Evolutionary conservation across 2,113 vertebrate species (phyloP), one percentile per base, ranked within the genome.

Genomic region (Elaphurus davidianus): DNA sequence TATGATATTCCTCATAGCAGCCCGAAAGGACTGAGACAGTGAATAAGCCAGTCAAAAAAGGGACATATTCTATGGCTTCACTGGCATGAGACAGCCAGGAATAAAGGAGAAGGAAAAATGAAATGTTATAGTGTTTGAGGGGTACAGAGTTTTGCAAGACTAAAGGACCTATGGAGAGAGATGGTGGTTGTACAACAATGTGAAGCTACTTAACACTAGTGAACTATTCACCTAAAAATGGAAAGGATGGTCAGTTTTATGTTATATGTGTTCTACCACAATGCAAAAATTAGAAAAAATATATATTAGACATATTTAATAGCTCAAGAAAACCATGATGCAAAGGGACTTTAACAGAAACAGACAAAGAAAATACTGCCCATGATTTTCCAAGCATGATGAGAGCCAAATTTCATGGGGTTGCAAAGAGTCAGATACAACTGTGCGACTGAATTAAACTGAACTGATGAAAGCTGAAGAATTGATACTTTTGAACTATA

Each of bases 141-240:
- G 60, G 2, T 11, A 10, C 28, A 11, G 17, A 67, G 55, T n/a
- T 50, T 10, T 47, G 4, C 54, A 62, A 55, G 43, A 47, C 0
- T 9, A 28, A 55, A 92, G n/a, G 23, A 21, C 30, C 36, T 71
- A 14, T 28, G 9, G 64, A 50, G 81, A 43, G 2, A 27, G 92
- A 30, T 1, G 27, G 33, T 0, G 36, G 5, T 2, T 50, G 52
- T 7, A 33, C 1, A 36, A 6, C n/a, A 13, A 3, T 0, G 57
- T 23, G 40, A 40, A 36, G 3, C 1, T 5, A 12, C 14, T 90
- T 57, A 47, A 17, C 8, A 45, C 40, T 1, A 4, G 2, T 54
- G 87, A 91, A 33, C 14, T 9, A 36, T 6, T 40, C 30, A 17
- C 17, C 21, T 64, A 28, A 82, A 84, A 64, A n/a, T 16, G 36